Percentiles rank a stretch among this genome's conserved stretches.
These are phyloP conservation scores for Lepidurus packardi DNA, from an alignment of 1,140 invertebrate genomes.

Conservation along the genomic window DNA sequence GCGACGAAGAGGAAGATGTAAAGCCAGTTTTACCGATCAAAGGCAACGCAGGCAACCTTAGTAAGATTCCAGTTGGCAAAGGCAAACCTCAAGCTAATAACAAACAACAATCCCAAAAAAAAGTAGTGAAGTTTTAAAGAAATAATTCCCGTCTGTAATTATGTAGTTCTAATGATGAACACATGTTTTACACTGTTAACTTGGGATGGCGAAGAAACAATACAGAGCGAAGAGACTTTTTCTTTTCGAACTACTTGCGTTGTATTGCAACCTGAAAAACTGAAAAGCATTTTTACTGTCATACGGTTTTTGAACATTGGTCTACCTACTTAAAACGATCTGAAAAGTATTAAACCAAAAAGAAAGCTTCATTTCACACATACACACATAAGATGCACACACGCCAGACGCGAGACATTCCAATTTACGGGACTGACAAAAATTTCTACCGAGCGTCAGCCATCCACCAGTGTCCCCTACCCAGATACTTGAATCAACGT, in stretches of 20 bases:
- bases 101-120: neutral
- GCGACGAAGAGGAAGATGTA: neutral
- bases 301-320: neutral
- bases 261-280: slow-evolving; percentile 8
- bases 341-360: neutral
- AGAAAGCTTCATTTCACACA: neutral
- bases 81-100: neutral
- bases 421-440: neutral
- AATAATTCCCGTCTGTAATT: neutral
- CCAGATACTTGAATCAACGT: neutral
- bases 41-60: neutral
- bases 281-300: slow-evolving; percentile 3
- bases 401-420: neutral
- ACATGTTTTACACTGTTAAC: neutral
- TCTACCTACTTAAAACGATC: neutral
- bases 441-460: neutral
- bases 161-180: neutral
- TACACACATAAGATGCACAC: slow-evolving; percentile 16
- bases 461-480: neutral
- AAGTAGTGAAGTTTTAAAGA: neutral
- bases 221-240: neutral
- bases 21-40: neutral
- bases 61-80: neutral
- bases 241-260: neutral
- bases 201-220: neutral